Percentiles rank a stretch among this genome's conserved stretches.
These are phyloP conservation scores for Ceyx erithaca DNA, from an alignment of 2,797 vertebrate genomes.

Conservation along the genomic window DNA sequence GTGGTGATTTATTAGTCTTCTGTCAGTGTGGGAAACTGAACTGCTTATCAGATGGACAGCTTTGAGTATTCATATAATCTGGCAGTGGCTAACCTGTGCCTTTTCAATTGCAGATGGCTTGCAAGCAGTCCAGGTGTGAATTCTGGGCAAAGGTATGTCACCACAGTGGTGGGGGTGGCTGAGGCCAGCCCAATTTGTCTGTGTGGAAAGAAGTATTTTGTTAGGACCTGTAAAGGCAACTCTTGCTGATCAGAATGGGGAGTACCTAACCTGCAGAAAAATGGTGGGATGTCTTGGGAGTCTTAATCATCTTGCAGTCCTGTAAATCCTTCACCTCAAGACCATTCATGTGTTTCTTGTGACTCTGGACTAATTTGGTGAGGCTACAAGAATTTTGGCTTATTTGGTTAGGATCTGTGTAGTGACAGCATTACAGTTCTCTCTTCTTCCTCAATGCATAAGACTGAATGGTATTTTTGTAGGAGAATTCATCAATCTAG, in stretches of 20 bases:
- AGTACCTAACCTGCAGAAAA: background rate
- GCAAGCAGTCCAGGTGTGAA: conserved; percentile 5
- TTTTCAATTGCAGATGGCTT: conserved; percentile 11
- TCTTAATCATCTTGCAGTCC: background rate
- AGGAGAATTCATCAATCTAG: background rate
- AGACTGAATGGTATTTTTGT: background rate
- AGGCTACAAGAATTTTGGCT: background rate
- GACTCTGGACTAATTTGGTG: background rate
- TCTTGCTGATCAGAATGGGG: background rate
- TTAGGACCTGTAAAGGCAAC: background rate
- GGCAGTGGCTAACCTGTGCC: background rate
- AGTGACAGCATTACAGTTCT: background rate
- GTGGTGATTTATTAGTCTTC: background rate
- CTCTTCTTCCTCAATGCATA: background rate
- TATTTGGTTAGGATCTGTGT: background rate
- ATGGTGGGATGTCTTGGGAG: background rate
- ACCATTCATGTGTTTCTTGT: background rate
- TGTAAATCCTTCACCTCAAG: background rate
- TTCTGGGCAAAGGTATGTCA: conserved; percentile 38
- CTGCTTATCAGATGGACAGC: background rate
- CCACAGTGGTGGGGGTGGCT: background rate
- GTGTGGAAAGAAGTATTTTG: conserved; percentile 2
- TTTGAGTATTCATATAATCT: background rate
- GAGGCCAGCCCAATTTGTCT: background rate
- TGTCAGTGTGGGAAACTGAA: background rate